Evolutionary conservation across 92 coral and sea anemone genomes (phyloP).

Genomic region (Porites rus): DNA sequence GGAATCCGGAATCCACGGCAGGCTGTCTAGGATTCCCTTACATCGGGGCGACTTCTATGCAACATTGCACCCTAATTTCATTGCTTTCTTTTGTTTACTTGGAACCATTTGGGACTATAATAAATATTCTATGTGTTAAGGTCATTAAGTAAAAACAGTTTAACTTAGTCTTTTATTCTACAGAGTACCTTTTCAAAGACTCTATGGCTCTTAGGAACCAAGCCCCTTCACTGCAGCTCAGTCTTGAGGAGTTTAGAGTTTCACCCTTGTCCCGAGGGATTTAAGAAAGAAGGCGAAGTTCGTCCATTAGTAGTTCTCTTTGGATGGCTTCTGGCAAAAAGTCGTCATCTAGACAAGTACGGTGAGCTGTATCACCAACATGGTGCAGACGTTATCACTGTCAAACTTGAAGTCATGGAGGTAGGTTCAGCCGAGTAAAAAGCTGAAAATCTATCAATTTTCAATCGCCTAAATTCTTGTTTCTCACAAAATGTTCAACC

Average conservation of each 20-base stretch:
- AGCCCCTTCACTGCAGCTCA: slow-evolving; percentile 62
- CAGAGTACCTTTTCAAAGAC: slow-evolving; percentile 24
- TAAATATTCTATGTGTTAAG: too few species aligned
- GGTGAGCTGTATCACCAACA: slow-evolving; percentile 85
- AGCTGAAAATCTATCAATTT: neutral
- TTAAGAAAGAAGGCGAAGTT: slow-evolving; percentile 37
- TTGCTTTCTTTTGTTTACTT: too few species aligned
- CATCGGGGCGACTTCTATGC: too few species aligned
- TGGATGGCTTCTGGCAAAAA: slow-evolving; percentile 96
- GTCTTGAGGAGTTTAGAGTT: slow-evolving; percentile 42
- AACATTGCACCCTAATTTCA: too few species aligned
- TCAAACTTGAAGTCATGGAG: slow-evolving; percentile 87
- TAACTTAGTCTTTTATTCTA: neutral
- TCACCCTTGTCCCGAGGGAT: slow-evolving; percentile 71
- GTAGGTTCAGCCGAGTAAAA: slow-evolving; percentile 24
- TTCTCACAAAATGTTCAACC: too few species aligned
- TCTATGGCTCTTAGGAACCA: slow-evolving; percentile 22
- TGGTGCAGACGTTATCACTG: slow-evolving; percentile 95
- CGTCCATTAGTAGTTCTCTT: slow-evolving; percentile 89
- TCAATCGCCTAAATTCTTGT: too few species aligned
- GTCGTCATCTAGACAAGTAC: slow-evolving; percentile 92
- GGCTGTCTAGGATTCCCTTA: too few species aligned
- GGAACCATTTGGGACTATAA: too few species aligned
- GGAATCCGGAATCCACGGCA: too few species aligned
- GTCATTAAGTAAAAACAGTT: too few species aligned